Conservation (phyloP, 1,140 invertebrate species). For the Aphelinus atriplicis region DNA sequence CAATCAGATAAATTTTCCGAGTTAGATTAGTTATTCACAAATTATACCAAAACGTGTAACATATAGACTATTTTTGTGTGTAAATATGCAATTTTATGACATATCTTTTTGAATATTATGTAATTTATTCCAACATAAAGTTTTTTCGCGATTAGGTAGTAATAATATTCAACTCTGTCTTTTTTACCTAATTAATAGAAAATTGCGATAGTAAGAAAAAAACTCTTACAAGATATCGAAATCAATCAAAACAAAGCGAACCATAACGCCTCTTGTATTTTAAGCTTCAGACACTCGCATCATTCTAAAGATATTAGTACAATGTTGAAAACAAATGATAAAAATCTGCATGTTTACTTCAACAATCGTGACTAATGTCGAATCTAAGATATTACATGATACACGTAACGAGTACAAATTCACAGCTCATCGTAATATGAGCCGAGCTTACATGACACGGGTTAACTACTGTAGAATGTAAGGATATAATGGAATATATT, state of each 20-base stretch:
- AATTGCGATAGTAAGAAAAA: too few relatives aligned
- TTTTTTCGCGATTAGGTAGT: too few relatives aligned
- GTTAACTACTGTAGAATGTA: background rate
- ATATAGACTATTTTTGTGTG: constrained; percentile 22
- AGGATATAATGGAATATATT: background rate
- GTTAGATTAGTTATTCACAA: background rate
- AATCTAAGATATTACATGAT: background rate
- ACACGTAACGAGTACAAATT: constrained; percentile 27
- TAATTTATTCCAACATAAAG: too few relatives aligned
- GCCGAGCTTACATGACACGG: constrained; percentile 6
- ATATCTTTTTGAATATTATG: too few relatives aligned
- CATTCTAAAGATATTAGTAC: constrained; percentile 8
- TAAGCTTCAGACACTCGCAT: constrained; percentile 24
- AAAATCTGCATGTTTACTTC: too few relatives aligned
- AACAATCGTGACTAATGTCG: too few relatives aligned
- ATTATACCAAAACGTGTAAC: constrained; percentile 25
- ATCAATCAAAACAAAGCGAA: too few relatives aligned
- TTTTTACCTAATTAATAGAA: too few relatives aligned
- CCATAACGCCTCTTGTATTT: background rate
- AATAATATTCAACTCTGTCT: too few relatives aligned
- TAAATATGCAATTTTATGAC: background rate
- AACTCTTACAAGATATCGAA: too few relatives aligned
- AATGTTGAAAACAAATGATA: background rate
- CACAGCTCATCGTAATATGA: background rate
- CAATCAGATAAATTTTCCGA: constrained; percentile 1